These are phyloP conservation scores for Eurytoma californica DNA, from an alignment of 2,888 invertebrate species.

Conservation along the genomic window DNA sequence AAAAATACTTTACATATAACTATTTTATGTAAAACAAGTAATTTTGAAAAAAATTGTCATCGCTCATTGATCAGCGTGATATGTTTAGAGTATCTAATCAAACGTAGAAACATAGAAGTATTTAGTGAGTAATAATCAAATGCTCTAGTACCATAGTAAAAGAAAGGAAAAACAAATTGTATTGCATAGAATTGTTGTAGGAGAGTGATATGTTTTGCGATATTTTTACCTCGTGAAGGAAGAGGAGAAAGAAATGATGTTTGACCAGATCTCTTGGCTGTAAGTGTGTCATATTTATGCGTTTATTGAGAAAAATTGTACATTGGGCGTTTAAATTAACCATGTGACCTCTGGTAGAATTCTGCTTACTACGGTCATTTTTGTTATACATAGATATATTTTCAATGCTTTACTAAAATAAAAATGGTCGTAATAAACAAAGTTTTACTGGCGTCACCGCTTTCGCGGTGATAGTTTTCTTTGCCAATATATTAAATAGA, in stretches of 20 bases:
- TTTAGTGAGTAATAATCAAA: constrained; percentile 45
- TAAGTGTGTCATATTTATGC: constrained; percentile 52
- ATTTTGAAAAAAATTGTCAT: constrained; percentile 30
- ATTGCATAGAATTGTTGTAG: constrained; percentile 37
- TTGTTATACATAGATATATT: too few relatives aligned
- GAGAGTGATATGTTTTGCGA: constrained; percentile 50
- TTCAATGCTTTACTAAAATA: too few relatives aligned
- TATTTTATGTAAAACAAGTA: constrained; percentile 40
- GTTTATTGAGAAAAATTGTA: constrained; percentile 34
- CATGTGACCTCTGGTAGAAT: too few relatives aligned
- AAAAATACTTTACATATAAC: constrained; percentile 33
- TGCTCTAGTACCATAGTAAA: constrained; percentile 38
- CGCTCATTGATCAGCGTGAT: constrained; percentile 53
- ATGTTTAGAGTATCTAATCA: constrained; percentile 56
- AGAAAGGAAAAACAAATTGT: constrained; percentile 22
- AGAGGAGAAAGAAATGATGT: constrained; percentile 36
- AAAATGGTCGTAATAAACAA: too few relatives aligned
- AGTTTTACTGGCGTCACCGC: too few relatives aligned
- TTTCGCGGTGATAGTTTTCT: too few relatives aligned
- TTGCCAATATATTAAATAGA: constrained; percentile 24
- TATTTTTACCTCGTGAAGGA: constrained; percentile 51
- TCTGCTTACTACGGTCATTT: too few relatives aligned
- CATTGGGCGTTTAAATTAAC: too few relatives aligned
- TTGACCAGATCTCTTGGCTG: constrained; percentile 52
- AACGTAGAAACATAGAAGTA: constrained; percentile 45